Conservation (phyloP, 2,113 vertebrate species). For the Machaerirhynchus nigripectus region DNA sequence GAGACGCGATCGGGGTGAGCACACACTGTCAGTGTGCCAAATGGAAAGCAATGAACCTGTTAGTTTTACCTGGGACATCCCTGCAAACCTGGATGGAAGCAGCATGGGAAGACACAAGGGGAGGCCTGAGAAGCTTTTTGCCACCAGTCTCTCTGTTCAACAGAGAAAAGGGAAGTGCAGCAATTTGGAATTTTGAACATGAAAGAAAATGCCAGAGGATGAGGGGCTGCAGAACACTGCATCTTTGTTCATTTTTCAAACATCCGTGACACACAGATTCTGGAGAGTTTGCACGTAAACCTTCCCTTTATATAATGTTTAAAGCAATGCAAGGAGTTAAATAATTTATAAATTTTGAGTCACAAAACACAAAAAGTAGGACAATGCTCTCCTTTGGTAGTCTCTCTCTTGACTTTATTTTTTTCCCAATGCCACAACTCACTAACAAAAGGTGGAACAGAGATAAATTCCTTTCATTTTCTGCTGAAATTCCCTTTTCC, state of each 20-base stretch:
- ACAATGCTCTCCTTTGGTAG: background rate
- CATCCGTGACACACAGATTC: background rate
- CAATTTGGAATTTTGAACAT: background rate
- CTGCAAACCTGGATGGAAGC: background rate
- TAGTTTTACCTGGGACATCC: background rate
- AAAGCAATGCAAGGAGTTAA: background rate
- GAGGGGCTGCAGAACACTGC: background rate
- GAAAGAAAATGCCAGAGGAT: background rate
- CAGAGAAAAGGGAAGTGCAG: background rate
- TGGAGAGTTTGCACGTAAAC: background rate
- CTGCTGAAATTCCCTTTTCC: background rate
- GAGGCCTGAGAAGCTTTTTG: background rate
- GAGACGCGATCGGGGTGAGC: rapidly evolving
- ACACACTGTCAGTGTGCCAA: rapidly evolving
- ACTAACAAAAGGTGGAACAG: rapidly evolving
- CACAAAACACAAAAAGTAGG: background rate
- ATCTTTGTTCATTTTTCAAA: background rate
- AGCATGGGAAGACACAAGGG: background rate
- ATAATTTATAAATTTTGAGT: background rate
- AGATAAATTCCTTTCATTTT: background rate
- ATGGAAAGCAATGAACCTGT: background rate
- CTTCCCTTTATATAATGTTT: background rate
- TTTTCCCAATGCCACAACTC: background rate
- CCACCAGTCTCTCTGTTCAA: background rate
- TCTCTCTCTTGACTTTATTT: background rate